Percentiles rank a stretch among this genome's conserved stretches.
phyloP scores from a whole-genome alignment of 1,140 invertebrate genomes.

The Metopolophium dirhodum region DNA sequence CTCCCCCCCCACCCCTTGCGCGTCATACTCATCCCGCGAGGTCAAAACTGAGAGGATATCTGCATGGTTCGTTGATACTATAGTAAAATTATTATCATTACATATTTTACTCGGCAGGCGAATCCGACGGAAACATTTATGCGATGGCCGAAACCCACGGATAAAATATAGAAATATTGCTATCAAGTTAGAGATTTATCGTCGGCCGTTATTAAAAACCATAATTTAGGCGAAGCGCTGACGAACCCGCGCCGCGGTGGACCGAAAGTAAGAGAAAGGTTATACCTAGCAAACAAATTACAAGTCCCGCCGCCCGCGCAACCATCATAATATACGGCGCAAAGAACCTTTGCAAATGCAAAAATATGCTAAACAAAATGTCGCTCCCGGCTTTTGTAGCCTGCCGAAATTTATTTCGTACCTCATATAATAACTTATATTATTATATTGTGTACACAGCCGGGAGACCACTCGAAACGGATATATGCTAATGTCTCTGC shows the following conservation, averaged over 20 bases:
- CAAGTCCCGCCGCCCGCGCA: not conserved
- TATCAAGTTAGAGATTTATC: constrained; percentile 22
- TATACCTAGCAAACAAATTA: constrained; percentile 24
- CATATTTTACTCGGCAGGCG: not conserved
- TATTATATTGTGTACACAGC: not conserved
- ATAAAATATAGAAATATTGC: not conserved
- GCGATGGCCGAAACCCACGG: not conserved
- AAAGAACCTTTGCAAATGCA: not conserved
- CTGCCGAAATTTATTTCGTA: constrained; percentile 9
- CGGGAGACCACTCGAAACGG: not conserved
- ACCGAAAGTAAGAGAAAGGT: not conserved
- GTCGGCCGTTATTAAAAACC: not conserved
- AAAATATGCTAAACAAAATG: constrained; percentile 49
- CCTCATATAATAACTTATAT: not conserved
- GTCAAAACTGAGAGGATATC: not conserved
- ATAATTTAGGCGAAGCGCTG: not conserved
- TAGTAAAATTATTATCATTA: not conserved
- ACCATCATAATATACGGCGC: not conserved
- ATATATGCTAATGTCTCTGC: not conserved
- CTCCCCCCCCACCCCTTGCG: too few species aligned
- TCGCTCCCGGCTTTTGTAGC: not conserved
- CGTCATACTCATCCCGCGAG: not conserved
- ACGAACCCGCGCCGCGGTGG: not conserved
- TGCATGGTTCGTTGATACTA: not conserved
- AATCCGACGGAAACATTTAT: not conserved